Percentiles rank a stretch among this genome's conserved stretches.
phyloP scores from a whole-genome alignment of 2,113 vertebrate genomes.

The Microtus montanus region DNA sequence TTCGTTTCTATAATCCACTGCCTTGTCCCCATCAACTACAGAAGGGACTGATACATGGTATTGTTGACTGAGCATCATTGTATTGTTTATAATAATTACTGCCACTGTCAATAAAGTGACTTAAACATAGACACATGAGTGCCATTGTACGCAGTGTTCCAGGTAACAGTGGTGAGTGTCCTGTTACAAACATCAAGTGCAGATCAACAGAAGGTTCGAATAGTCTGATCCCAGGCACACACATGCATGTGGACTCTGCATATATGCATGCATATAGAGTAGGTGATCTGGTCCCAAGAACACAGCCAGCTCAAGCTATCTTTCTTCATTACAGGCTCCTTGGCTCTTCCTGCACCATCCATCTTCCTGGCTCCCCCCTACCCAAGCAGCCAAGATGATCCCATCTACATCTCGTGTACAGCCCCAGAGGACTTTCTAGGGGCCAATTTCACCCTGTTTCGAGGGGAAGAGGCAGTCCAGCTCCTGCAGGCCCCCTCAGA shows the following conservation, averaged over 20 bases:
- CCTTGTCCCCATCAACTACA: background rate
- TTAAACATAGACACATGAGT: background rate
- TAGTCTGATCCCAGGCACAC: background rate
- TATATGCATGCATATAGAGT: background rate
- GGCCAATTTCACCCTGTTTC: constrained; percentile 74
- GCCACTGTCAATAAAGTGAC: background rate
- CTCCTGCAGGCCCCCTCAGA: constrained; percentile 45
- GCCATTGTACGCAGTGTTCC: background rate
- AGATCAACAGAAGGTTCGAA: background rate
- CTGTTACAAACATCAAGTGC: background rate
- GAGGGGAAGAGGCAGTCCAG: constrained; percentile 34
- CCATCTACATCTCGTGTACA: constrained; percentile 61
- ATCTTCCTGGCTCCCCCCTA: constrained; percentile 66
- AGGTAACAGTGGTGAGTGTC: background rate
- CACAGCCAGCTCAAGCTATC: background rate
- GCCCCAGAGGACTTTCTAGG: constrained; percentile 55
- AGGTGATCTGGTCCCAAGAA: background rate
- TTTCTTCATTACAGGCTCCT: constrained; percentile 48
- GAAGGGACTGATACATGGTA: background rate
- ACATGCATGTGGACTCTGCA: no score
- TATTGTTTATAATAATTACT: background rate
- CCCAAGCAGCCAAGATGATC: constrained; percentile 70
- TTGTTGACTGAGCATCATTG: background rate
- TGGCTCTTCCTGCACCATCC: constrained; percentile 66
- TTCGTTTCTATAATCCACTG: background rate